A percentile compares a stretch with the other conserved stretches of the same genome.
Evolutionary conservation across 2,113 vertebrate species (phyloP).

Genomic region (Oncorhynchus kisutch): DNA sequence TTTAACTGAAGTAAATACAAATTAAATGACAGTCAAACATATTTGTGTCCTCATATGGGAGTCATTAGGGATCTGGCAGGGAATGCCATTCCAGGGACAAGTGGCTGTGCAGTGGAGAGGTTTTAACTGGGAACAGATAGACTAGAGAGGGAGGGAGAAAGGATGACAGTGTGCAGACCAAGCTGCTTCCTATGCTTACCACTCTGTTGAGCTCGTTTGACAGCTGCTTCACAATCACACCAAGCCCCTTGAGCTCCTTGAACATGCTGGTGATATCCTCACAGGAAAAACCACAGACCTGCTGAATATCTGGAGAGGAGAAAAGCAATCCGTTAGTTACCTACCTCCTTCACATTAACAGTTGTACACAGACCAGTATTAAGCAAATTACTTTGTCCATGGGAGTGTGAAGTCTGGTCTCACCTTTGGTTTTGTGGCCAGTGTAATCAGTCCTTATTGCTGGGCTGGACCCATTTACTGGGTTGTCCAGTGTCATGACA

Average conservation of each 20-base stretch:
- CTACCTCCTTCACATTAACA: neutral
- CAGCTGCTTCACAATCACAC: conserved; percentile 85
- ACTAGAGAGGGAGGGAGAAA: conserved; percentile 9
- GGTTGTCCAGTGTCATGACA: conserved; percentile 85
- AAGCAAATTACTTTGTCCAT: neutral
- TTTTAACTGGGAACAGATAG: neutral
- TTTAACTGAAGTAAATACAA: conserved; percentile 56
- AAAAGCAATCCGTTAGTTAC: neutral
- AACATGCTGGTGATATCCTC: conserved; percentile 91
- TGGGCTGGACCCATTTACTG: conserved; percentile 90
- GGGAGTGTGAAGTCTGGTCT: conserved; percentile 15
- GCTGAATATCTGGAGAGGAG: conserved; percentile 75
- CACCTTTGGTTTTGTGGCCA: conserved; percentile 91
- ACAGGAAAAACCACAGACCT: conserved; percentile 92
- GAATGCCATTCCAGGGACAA: conserved; percentile 58
- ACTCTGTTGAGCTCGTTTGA: conserved; percentile 86
- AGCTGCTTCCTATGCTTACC: conserved; percentile 74
- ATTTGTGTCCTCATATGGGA: conserved; percentile 67
- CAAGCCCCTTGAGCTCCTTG: conserved; percentile 87
- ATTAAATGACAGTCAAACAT: conserved; percentile 53
- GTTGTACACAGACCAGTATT: neutral
- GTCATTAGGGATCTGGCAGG: conserved; percentile 65
- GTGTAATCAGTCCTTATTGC: conserved; percentile 92
- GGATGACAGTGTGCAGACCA: conserved; percentile 62
- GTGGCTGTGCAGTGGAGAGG: conserved; percentile 11